phyloP scores from a whole-genome alignment of 2,888 invertebrate species.

The Lithophane semibrunnea region DNA sequence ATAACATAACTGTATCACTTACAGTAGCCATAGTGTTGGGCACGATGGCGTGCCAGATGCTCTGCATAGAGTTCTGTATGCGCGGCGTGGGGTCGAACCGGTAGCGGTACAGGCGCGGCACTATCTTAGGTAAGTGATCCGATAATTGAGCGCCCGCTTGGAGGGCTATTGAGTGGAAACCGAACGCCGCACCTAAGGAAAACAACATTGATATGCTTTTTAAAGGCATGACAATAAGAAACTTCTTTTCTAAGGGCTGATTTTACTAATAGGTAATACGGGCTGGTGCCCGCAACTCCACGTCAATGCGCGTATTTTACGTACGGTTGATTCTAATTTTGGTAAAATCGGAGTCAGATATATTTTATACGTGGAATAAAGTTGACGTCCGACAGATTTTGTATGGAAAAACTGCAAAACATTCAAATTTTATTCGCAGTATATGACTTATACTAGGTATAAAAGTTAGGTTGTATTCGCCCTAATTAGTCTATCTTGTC shows the following conservation, averaged over 20 bases:
- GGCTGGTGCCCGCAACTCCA: too few species aligned
- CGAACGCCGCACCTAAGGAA: conserved; percentile 95
- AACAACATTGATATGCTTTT: background rate
- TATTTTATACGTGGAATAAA: background rate
- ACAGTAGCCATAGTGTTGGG: conserved; percentile 96
- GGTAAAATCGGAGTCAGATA: too few species aligned
- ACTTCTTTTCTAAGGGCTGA: too few species aligned
- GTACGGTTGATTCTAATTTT: too few species aligned
- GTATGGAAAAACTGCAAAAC: background rate
- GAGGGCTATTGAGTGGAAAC: conserved; percentile 96
- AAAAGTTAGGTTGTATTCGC: background rate
- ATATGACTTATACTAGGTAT: background rate
- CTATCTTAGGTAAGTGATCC: conserved; percentile 95
- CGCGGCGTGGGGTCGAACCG: conserved; percentile 98
- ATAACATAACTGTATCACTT: conserved; percentile 41
- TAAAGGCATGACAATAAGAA: background rate
- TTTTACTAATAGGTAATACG: background rate
- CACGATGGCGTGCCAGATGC: conserved; percentile 98
- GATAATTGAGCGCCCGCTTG: conserved; percentile 96
- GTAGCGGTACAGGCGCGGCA: conserved; percentile 96
- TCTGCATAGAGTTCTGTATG: conserved; percentile 97
- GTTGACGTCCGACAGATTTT: background rate
- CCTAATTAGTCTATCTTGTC: background rate
- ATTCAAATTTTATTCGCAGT: background rate
- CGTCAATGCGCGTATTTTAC: too few species aligned